A percentile compares a stretch with the other conserved stretches of the same genome.
These are phyloP conservation scores for Hartigia nigra DNA, from an alignment of 2,888 invertebrate species.

Conservation along the genomic window DNA sequence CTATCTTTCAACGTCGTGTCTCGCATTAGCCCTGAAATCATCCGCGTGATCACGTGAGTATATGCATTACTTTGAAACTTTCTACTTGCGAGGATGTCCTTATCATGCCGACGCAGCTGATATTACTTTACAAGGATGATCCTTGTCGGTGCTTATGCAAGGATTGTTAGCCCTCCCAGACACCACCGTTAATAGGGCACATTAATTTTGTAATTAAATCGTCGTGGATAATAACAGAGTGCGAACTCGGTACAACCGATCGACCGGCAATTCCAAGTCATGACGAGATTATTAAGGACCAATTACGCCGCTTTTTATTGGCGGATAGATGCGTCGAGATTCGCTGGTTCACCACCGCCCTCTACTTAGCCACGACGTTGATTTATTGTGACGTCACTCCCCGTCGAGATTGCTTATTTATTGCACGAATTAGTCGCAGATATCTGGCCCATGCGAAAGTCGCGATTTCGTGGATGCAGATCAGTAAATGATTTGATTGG, in stretches of 20 bases:
- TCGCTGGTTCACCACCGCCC: conserved; percentile 50
- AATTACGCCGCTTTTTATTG: conserved; percentile 60
- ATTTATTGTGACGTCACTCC: conserved; percentile 44
- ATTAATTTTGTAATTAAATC: conserved; percentile 65
- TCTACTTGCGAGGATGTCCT: neutral
- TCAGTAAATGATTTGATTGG: neutral
- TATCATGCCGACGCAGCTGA: neutral
- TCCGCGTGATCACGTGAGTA: neutral
- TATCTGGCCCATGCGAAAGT: neutral
- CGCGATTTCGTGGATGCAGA: neutral
- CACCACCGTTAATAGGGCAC: conserved; percentile 48
- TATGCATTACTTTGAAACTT: neutral
- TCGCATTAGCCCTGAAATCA: neutral
- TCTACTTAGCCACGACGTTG: conserved; percentile 60
- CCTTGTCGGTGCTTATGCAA: neutral
- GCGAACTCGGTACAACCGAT: conserved; percentile 39
- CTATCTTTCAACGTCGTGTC: neutral
- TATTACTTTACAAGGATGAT: neutral
- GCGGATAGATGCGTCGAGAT: conserved; percentile 49
- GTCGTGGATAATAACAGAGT: conserved; percentile 62
- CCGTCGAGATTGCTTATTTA: conserved; percentile 7
- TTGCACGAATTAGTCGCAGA: conserved; percentile 3
- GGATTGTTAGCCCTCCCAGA: neutral
- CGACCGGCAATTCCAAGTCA: conserved; percentile 57
- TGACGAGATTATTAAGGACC: conserved; percentile 65